Evolutionary conservation across 1,140 invertebrate species (phyloP), one percentile per base, ranked within the genome.

Genomic region (Manduca sexta): DNA sequence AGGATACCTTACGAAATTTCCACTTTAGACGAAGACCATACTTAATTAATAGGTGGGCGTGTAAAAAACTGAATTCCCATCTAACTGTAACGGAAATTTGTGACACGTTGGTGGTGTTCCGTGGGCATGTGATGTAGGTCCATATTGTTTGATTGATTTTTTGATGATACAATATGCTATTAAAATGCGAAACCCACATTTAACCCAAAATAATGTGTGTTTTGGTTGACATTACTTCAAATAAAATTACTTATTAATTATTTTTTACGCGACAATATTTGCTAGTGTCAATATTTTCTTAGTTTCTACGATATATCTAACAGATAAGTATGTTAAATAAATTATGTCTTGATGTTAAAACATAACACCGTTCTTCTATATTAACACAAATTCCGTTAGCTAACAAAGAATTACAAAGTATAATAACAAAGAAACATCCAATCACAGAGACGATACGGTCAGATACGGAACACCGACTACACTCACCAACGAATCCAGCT

Each of bases 1-100:
- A 42, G 52, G 47, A 56, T 56, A 56, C 21, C 31, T 56, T 56
- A 46, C 47, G 50, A 56, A 56, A 56, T 56, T 29, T 34, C 47
- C 11, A 41, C 46, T 3, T 39, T 21, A 40, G 45, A 56, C 48
- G 52, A 50, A 34, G 45, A 50, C 31, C 39, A 15, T 39, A 45
- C 38, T 40, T 37, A 54, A 52, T 52, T 52, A 35, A 31, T 46
- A 37, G 44, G 37, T 52, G 50, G 30, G 0, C 18, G 15, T 31
- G 45, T 11, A 41, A 50, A 46, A 50, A 50, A 56, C 38, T 6
- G 37, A 45, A 56, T 42, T 50, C 31, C 42, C 37, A 40, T 35
- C 11, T 31, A 49, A 43, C 37, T 50, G 33, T 46, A 50, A 50
- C 52, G 52, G 52, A 49, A 56, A 49, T 21, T 10, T 35, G 47